A percentile compares a stretch with the other conserved stretches of the same genome.
Conservation (phyloP, 2,888 invertebrate genomes). For the Brachyptera risi region DNA sequence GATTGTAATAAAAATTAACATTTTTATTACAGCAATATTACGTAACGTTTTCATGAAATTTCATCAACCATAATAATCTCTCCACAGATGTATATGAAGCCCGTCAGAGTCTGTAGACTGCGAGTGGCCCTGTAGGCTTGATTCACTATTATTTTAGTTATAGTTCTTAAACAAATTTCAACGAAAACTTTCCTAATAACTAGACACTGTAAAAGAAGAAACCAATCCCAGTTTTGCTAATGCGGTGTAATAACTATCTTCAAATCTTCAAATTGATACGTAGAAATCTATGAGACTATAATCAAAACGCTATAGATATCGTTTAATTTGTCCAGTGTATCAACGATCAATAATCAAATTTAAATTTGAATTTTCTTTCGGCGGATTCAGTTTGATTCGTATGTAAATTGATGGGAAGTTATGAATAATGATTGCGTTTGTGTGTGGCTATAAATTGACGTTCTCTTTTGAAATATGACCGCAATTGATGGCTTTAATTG, state of each 20-base stretch:
- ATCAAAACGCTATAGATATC: background rate
- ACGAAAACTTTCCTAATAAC: too few species aligned
- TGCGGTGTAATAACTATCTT: conserved; percentile 12
- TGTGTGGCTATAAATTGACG: background rate
- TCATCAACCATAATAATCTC: background rate
- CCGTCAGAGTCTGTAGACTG: too few species aligned
- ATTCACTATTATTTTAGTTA: too few species aligned
- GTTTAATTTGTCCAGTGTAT: background rate
- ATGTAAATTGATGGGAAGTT: background rate
- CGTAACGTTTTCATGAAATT: background rate
- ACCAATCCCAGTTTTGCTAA: conserved; percentile 13
- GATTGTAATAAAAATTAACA: too few species aligned
- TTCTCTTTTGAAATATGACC: background rate
- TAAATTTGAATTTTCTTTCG: conserved; percentile 5
- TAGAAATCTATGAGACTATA: background rate
- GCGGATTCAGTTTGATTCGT: background rate
- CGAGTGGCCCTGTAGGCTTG: too few species aligned
- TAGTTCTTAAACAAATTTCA: too few species aligned
- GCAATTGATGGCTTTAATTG: background rate
- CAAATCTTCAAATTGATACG: background rate
- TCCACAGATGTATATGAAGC: too few species aligned
- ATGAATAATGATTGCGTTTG: background rate
- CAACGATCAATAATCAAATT: conserved; percentile 14
- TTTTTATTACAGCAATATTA: background rate
- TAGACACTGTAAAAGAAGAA: too few species aligned